Percentiles rank a stretch among this genome's conserved stretches.
phyloP scores from a whole-genome alignment of 1,140 invertebrate species.

The Charaxes varanes region DNA sequence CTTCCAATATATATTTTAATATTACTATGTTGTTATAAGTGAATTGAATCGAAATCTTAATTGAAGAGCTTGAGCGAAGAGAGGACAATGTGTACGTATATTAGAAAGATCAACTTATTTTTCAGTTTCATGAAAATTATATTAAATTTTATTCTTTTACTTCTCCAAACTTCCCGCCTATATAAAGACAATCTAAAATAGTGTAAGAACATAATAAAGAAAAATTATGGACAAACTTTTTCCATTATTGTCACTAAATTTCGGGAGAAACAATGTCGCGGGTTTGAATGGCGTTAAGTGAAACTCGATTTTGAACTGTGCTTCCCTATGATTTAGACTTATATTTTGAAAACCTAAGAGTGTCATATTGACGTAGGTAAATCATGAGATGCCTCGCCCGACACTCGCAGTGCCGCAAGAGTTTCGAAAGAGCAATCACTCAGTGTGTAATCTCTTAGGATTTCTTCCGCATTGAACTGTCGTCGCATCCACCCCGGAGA shows the following conservation, averaged over 20 bases:
- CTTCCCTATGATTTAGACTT: too few relatives aligned
- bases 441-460: slow-evolving; percentile 68
- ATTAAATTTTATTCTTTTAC: too few relatives aligned
- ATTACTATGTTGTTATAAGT: too few relatives aligned
- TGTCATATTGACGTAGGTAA: slow-evolving; percentile 32
- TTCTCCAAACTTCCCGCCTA: neutral
- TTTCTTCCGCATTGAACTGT: slow-evolving; percentile 34
- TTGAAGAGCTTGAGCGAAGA: too few relatives aligned
- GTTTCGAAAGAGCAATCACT: slow-evolving; percentile 69
- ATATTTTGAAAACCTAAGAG: too few relatives aligned
- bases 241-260: slow-evolving; percentile 46
- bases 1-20: too few relatives aligned
- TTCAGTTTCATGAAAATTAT: too few relatives aligned
- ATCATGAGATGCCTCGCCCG: slow-evolving; percentile 53
- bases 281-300: too few relatives aligned
- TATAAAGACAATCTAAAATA: slow-evolving; percentile 18
- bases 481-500: slow-evolving; percentile 34
- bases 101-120: too few relatives aligned
- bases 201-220: slow-evolving; percentile 56
- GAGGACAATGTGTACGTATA: too few relatives aligned
- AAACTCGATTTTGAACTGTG: slow-evolving; percentile 25
- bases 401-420: slow-evolving; percentile 45
- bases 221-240: slow-evolving; percentile 68
- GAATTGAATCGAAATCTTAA: too few relatives aligned
- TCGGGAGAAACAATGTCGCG: slow-evolving; percentile 37